phyloP scores from a whole-genome alignment of 2,113 vertebrate species.

The Ictalurus punctatus region DNA sequence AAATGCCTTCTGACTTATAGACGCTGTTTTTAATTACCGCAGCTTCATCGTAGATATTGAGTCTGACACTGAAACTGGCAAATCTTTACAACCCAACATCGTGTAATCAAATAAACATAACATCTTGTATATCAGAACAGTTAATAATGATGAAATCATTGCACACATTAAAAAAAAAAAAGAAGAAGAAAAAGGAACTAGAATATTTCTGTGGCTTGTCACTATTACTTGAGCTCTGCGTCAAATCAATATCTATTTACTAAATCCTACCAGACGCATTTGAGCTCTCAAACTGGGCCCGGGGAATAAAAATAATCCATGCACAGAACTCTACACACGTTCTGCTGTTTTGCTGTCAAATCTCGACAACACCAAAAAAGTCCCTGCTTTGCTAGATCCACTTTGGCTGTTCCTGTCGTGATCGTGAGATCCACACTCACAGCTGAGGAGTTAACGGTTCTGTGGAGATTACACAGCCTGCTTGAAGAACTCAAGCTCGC shows the following conservation, averaged over 20 bases:
- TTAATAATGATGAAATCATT: not conserved
- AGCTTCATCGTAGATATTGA: not conserved
- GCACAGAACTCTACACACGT: slow-evolving; percentile 4
- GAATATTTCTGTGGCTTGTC: not conserved
- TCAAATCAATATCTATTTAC: not conserved
- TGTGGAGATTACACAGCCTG: not conserved
- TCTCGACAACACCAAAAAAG: slow-evolving; percentile 2
- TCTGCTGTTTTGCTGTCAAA: slow-evolving; percentile 1
- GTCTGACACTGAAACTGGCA: not conserved
- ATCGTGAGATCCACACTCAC: not conserved
- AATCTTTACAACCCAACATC: not conserved
- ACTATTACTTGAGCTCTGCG: not conserved
- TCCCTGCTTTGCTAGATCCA: not conserved
- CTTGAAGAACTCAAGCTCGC: not conserved
- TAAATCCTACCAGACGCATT: slow-evolving; percentile 8
- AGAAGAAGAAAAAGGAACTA: not conserved
- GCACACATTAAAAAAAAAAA: not conserved
- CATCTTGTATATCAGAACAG: not conserved
- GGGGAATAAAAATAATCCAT: not conserved
- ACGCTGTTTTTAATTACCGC: not conserved
- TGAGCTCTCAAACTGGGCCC: not conserved
- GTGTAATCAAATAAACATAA: not conserved
- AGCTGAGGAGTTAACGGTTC: not conserved
- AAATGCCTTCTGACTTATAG: not conserved
- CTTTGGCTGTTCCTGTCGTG: slow-evolving; percentile 10